Evolutionary conservation across 2,797 vertebrate species (phyloP), one percentile per base, ranked within the genome.

Genomic region (Meda fulgida): DNA sequence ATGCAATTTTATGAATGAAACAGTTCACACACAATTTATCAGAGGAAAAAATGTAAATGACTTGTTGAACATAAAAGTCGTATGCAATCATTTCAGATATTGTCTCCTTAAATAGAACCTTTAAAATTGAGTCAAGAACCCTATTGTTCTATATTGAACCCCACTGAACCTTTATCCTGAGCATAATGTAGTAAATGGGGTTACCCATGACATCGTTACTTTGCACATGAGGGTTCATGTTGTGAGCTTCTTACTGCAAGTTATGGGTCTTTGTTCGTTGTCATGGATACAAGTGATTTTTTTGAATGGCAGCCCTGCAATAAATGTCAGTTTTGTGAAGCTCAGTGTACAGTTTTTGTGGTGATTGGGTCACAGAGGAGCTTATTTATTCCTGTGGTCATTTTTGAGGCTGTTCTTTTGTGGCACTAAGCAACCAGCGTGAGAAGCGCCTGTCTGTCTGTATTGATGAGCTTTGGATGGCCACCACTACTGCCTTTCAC

Each of bases 381-480:
- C 36, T 43, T 67, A 84, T 78, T 80, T 84, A 31, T 58, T 70
- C 69, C 36, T 46, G 63, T 70, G 65, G 73, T 69, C 46, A 78
- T 78, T 55, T 84, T n/a, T 34, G 48, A 67, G 82, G 48, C 63
- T 77, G 34, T 40, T 48, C 48, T 55, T 84, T 77, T 38, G 60
- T 40, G 31, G 31, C 34, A 55, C 63, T 77, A 77, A 77, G 34
- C 72, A 77, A 77, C 82, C 34, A 26, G n/a, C 4, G 65, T 31
- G 69, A 46, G 75, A 78, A 29, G 51, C 55, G 73, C 11, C 63
- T 14, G 40, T 8, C 58, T 66, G 78, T 79, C 58, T 65, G 38
- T 79, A 66, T 79, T 79, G 78, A 66, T 83, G 43, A 65, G 40
- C 43, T 65, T 66, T 66, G 31, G 29, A 38, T 51, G 18, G 72